Base-by-base conservation (phyloP, 2,797 vertebrate genomes). In the Dryobates pubescens region DNA sequence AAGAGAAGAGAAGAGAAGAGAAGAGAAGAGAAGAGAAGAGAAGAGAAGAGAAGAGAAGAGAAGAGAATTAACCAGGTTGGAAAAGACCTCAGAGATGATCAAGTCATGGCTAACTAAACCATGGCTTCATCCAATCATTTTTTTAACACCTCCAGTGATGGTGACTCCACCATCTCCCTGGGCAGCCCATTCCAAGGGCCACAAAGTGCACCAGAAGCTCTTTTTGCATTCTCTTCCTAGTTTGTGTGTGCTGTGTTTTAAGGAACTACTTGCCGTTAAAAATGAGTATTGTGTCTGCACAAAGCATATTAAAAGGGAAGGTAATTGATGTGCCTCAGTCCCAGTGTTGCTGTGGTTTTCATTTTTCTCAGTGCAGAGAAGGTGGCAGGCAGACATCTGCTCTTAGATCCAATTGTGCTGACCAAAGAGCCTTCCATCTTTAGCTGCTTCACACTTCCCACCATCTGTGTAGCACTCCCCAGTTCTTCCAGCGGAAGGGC, bases 341-440 rank as follows among this genome's bases (percentile, higher is more conserved):
- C n/a, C 36, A 58, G 45, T 11, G 9, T 61, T 76, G 61, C 73
- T 64, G 36, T 30, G 86, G 56, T 89, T 90, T 87, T 82, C 47
- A 41, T 92, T 89, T 89, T 94, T 89, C 74, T 67, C 63, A 49
- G 29, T 4, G n/a, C 61, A 84, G 68, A 2, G 3, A 93, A 88
- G 73, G 76, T 94, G 85, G 53, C 17, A 71, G 71, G 54, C 89
- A 94, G 89, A 94, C 73, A 88, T 93, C 87, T 0, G 13, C 76
- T 88, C 88, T 86, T 70, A 77, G 64, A 92, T 76, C 36, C 59
- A 45, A 49, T 64, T 73, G 73, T 72, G 77, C 92, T 89, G 89
- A 92, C 89, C 77, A 79, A 91, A 88, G 82, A 92, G 91, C 88
- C 63, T 63, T 81, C 89, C 80, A 86, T 83, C 38, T 73, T 87